Conservation (phyloP, 2,888 invertebrate genomes). For the Harpalus rubripes region DNA sequence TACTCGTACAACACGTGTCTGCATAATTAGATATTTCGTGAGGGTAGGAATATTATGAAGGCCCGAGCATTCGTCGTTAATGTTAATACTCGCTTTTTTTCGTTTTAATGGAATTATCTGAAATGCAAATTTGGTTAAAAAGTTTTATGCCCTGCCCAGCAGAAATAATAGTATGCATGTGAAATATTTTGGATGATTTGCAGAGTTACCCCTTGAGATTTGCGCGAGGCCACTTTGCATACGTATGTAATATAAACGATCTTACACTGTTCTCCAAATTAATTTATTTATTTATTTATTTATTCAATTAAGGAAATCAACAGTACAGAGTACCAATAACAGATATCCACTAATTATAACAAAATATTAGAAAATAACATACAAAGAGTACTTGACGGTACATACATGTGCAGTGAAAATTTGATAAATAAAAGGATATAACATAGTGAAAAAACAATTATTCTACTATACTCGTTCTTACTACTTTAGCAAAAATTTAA, state of each 20-base stretch:
- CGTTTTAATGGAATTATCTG: constrained; percentile 56
- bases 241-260: constrained; percentile 40
- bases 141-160: constrained; percentile 31
- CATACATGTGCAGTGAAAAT: too few species aligned
- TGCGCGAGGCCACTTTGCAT: constrained; percentile 36
- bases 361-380: too few species aligned
- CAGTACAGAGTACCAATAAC: too few species aligned
- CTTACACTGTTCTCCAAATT: constrained; percentile 34
- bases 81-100: constrained; percentile 34
- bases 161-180: constrained; percentile 46
- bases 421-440: too few species aligned
- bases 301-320: too few species aligned
- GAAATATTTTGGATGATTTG: constrained; percentile 46
- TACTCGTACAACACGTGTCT: constrained; percentile 19
- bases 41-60: constrained; percentile 1
- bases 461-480: too few species aligned
- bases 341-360: too few species aligned
- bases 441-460: too few species aligned
- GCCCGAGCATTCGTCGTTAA: constrained; percentile 13
- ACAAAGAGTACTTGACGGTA: too few species aligned
- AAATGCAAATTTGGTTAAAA: constrained; percentile 54
- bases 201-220: constrained; percentile 6
- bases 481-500: too few species aligned
- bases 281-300: too few species aligned
- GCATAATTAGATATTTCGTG: constrained; percentile 40